phyloP scores from a whole-genome alignment of 2,888 invertebrate species.

The Osedax frankpressi region DNA sequence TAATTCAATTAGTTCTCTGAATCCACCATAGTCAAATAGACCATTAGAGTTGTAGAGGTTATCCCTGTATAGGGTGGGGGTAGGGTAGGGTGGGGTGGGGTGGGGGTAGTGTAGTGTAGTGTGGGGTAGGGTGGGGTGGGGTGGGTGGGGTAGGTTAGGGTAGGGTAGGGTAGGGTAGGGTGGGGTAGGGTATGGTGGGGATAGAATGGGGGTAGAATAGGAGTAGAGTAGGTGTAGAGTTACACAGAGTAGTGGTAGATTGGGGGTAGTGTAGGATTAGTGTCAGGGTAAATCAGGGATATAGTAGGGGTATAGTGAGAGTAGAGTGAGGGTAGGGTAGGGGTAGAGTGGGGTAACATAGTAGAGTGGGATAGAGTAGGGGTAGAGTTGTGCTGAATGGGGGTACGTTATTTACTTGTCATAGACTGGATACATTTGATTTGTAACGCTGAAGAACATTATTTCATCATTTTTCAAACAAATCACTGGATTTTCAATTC shows the following conservation, averaged over 20 bases:
- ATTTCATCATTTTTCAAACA: slow-evolving; percentile 37
- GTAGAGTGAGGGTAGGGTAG: background rate
- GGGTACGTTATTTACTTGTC: slow-evolving; percentile 33
- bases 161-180: background rate
- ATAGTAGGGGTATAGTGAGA: too few relatives aligned
- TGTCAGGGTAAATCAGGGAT: background rate
- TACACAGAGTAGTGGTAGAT: background rate
- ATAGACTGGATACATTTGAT: slow-evolving; percentile 39
- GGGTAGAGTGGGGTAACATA: background rate
- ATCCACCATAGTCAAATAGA: slow-evolving; percentile 42
- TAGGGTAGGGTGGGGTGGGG: background rate
- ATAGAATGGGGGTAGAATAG: background rate
- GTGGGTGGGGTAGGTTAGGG: too few relatives aligned
- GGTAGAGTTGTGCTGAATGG: background rate
- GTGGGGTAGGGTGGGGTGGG: background rate
- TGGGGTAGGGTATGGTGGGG: background rate
- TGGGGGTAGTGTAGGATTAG: background rate
- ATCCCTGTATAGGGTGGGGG: slow-evolving; percentile 30
- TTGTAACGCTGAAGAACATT: slow-evolving; percentile 37
- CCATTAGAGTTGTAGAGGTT: slow-evolving; percentile 42
- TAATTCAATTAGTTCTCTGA: slow-evolving; percentile 36
- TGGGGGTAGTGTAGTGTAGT: background rate
- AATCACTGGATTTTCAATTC: slow-evolving; percentile 36
- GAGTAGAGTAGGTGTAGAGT: background rate
- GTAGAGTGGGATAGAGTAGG: background rate